Conservation (phyloP, 2,888 invertebrate genomes). For the Drosophila infuscata region DNA sequence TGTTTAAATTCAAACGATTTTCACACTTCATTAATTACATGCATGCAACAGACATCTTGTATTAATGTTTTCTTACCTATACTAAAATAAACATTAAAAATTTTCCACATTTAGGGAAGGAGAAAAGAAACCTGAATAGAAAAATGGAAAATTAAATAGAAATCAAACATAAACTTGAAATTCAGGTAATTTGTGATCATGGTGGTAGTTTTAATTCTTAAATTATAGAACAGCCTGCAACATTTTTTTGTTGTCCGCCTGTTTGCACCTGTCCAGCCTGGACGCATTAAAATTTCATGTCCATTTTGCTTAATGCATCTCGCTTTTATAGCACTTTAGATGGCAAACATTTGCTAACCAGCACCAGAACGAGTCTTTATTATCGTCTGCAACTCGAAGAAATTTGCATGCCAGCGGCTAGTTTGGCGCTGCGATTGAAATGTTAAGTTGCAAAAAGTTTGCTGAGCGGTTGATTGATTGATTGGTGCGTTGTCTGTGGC, state of each 20-base stretch:
- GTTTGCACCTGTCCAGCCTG: conserved; percentile 36
- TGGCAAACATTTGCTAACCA: conserved; percentile 23
- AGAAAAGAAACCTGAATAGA: too few relatives aligned
- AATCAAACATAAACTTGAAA: neutral
- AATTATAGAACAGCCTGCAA: neutral
- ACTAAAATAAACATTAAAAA: neutral
- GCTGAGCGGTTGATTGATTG: conserved; percentile 52
- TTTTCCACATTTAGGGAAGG: neutral
- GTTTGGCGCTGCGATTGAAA: conserved; percentile 57
- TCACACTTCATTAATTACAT: conserved; percentile 2
- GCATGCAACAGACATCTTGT: neutral
- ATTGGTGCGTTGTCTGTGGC: conserved; percentile 12
- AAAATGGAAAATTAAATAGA: neutral
- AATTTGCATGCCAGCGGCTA: conserved; percentile 41
- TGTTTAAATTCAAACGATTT: conserved; percentile 4
- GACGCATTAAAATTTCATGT: conserved; percentile 18
- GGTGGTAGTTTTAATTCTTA: neutral
- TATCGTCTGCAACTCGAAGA: conserved; percentile 33
- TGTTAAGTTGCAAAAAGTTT: conserved; percentile 55
- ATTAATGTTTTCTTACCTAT: neutral
- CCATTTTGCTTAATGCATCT: conserved; percentile 24
- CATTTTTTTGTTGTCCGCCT: neutral
- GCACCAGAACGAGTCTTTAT: conserved; percentile 45
- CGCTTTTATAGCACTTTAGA: conserved; percentile 16
- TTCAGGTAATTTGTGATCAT: neutral